A percentile compares a stretch with the other conserved stretches of the same genome.
Conservation (phyloP, 2,113 vertebrate species). For the Hucho hucho region DNA sequence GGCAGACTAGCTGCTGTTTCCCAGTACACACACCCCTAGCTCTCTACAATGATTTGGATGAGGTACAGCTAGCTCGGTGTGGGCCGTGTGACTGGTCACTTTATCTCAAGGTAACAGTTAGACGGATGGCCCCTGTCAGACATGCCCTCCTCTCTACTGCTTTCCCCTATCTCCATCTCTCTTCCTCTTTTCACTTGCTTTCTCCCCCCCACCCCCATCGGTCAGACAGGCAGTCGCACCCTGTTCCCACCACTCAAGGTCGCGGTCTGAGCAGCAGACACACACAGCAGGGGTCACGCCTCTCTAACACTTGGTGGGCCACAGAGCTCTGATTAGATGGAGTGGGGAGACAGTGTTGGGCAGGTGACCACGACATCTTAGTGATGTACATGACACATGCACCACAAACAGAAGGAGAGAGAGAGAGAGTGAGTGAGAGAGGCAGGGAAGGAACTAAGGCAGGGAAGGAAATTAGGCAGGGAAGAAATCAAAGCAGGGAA, state of each 20-base stretch:
- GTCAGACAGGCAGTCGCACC: no score
- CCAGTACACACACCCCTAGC: constrained; percentile 12
- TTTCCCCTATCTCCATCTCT: neutral
- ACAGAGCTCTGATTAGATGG: no score
- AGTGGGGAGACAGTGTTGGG: no score
- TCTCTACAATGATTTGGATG: constrained; percentile 9
- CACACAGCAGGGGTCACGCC: no score
- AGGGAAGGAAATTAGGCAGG: neutral
- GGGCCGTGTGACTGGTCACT: neutral
- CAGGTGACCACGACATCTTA: no score
- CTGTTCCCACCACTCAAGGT: no score
- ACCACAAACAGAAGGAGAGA: neutral
- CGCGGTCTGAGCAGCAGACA: no score
- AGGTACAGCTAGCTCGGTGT: neutral
- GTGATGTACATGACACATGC: no score
- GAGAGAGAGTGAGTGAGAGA: neutral
- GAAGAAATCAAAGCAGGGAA: neutral
- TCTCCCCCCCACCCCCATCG: neutral
- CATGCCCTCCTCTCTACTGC: neutral
- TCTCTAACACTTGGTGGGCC: no score
- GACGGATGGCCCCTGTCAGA: constrained; percentile 9
- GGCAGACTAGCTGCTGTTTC: no score
- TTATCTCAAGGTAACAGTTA: constrained; percentile 29
- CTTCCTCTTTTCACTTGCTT: neutral
- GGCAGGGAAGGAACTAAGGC: neutral